Conservation (phyloP, 2,113 vertebrate genomes). For the Triplophysa tibetana region DNA sequence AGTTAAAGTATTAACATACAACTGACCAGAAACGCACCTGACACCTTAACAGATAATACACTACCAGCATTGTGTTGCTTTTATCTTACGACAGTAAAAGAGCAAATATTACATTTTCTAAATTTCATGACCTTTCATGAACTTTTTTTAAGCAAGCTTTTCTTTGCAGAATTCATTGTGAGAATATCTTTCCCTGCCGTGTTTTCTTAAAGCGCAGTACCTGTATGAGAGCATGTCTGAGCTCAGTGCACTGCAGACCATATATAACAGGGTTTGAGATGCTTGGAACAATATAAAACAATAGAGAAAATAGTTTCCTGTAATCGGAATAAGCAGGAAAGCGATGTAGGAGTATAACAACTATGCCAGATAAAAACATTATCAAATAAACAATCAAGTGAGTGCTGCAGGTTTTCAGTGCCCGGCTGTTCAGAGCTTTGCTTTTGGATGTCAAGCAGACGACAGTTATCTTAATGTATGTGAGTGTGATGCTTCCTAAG, state of each 20-base stretch:
- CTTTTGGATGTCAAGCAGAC: slow-evolving; percentile 61
- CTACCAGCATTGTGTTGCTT: no score
- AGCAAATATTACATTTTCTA: no score
- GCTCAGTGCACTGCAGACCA: slow-evolving; percentile 59
- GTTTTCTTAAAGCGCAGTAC: slow-evolving; percentile 9
- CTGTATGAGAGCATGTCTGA: slow-evolving; percentile 47
- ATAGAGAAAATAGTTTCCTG: slow-evolving; percentile 56
- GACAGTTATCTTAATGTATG: slow-evolving; percentile 59
- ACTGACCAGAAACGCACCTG: no score
- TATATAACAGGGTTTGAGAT: slow-evolving; percentile 65
- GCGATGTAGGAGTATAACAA: slow-evolving; percentile 58
- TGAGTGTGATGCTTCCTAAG: slow-evolving; percentile 59
- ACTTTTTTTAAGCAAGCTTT: no score
- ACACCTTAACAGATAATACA: no score
- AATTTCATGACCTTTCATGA: no score
- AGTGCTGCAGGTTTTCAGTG: slow-evolving; percentile 67
- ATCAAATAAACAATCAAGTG: slow-evolving; percentile 61
- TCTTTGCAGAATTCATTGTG: not conserved
- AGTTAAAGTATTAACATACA: no score
- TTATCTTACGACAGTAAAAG: no score
- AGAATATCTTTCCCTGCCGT: not conserved
- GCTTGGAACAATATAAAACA: slow-evolving; percentile 61
- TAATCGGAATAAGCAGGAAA: slow-evolving; percentile 55
- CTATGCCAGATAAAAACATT: slow-evolving; percentile 29
- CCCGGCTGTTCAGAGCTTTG: slow-evolving; percentile 64